Percentiles rank a stretch among this genome's conserved stretches.
These are phyloP conservation scores for Glaucidium brasilianum DNA, from an alignment of 2,113 vertebrate species.

Conservation along the genomic window DNA sequence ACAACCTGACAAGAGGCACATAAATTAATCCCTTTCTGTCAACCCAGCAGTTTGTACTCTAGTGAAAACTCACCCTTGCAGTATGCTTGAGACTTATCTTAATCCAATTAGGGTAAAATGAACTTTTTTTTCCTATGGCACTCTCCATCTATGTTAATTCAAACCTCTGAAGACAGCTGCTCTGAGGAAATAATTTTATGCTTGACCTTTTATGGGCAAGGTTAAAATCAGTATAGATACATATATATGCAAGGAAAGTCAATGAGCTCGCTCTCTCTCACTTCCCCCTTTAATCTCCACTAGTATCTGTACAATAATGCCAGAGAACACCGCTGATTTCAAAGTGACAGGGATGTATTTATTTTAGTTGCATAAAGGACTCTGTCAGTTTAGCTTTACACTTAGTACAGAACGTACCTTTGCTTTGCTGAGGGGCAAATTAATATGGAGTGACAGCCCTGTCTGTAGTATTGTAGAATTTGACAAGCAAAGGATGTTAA, in stretches of 20 bases:
- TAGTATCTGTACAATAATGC: background rate
- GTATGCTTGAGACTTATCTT: constrained; percentile 57
- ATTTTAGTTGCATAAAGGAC: constrained; percentile 39
- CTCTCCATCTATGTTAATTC: constrained; percentile 63
- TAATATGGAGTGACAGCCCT: background rate
- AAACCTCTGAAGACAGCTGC: constrained; percentile 52
- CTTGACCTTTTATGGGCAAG: constrained; percentile 59
- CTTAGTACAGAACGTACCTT: background rate
- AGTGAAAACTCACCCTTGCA: constrained; percentile 67
- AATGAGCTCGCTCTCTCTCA: constrained; percentile 10
- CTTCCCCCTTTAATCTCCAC: constrained; percentile 19
- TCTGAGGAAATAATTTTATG: constrained; percentile 68
- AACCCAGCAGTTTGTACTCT: constrained; percentile 68
- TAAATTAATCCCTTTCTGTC: constrained; percentile 91
- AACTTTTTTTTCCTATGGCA: constrained; percentile 47
- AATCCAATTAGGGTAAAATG: constrained; percentile 79
- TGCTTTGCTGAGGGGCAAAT: constrained; percentile 60
- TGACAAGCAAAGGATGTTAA: constrained; percentile 40
- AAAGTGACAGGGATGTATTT: constrained; percentile 62
- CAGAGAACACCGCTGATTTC: background rate
- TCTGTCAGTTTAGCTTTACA: constrained; percentile 42
- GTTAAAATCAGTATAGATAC: constrained; percentile 59
- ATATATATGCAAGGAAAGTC: constrained; percentile 10
- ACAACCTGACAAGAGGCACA: constrained; percentile 80
- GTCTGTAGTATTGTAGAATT: background rate